phyloP scores from a whole-genome alignment of 2,113 vertebrate species.

The Phocoena phocoena region DNA sequence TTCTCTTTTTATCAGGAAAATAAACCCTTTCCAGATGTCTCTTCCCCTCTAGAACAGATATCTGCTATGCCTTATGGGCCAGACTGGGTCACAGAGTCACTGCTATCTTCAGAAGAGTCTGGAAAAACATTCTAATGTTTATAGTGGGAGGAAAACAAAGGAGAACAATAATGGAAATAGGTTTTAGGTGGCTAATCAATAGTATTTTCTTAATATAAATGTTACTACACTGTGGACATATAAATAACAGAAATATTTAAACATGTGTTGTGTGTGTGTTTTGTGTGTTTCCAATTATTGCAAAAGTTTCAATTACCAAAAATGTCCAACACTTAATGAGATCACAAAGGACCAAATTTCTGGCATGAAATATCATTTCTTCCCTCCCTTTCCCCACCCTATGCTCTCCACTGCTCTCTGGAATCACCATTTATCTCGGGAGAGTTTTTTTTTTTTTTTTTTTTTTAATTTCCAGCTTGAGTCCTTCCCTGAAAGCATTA shows the following conservation, averaged over 20 bases:
- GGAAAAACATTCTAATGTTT: background rate
- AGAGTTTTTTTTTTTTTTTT: background rate
- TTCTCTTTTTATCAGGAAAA: background rate
- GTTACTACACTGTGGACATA: background rate
- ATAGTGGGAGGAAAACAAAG: background rate
- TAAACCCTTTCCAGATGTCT: background rate
- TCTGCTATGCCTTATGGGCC: background rate
- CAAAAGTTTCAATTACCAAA: background rate
- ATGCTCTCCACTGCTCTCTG: background rate
- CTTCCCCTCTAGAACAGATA: background rate
- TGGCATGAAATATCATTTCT: background rate
- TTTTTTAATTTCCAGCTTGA: background rate
- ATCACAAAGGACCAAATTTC: background rate
- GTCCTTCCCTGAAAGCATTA: background rate
- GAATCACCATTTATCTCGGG: background rate
- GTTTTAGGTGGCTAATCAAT: background rate
- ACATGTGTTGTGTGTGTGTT: background rate
- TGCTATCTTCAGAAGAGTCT: background rate
- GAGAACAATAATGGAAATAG: background rate
- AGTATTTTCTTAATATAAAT: slow-evolving; percentile 23
- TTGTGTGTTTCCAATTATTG: background rate
- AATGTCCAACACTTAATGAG: background rate
- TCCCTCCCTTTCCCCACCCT: background rate
- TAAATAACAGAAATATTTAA: background rate
- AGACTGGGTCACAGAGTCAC: background rate